Evolutionary conservation across 2,888 invertebrate species (phyloP).

Genomic region (Drosophila anceps): DNA sequence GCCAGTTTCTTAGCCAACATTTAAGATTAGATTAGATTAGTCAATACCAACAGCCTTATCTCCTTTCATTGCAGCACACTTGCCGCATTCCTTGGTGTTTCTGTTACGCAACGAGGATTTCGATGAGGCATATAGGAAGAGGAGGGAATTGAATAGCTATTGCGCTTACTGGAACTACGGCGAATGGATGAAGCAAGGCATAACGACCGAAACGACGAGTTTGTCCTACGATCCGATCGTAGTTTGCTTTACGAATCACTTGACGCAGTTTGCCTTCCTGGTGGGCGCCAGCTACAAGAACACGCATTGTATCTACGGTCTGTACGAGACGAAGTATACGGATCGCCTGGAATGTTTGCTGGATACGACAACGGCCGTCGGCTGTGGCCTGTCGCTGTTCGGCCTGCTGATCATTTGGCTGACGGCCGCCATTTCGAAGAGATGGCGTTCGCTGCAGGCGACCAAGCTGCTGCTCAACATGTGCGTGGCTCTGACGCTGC

Average conservation of each 20-base stretch:
- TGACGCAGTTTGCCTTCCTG: constrained; percentile 42
- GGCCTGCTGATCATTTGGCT: constrained; percentile 39
- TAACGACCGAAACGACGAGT: not conserved
- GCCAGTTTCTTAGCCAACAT: not conserved
- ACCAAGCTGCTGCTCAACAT: constrained; percentile 29
- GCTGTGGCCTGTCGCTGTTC: constrained; percentile 39
- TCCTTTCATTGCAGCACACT: not conserved
- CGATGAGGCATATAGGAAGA: not conserved
- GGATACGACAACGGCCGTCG: constrained; percentile 26
- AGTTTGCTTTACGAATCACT: constrained; percentile 32
- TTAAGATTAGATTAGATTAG: too few species aligned
- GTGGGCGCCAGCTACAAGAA: constrained; percentile 36
- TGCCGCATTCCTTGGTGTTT: constrained; percentile 17
- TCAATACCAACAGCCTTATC: too few species aligned
- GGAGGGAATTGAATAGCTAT: not conserved
- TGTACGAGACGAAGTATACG: not conserved
- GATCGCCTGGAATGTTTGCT: constrained; percentile 10
- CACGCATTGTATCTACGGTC: not conserved
- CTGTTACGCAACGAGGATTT: constrained; percentile 22
- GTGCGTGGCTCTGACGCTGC: constrained; percentile 23
- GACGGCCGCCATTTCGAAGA: constrained; percentile 26
- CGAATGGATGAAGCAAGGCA: constrained; percentile 21
- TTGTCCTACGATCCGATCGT: constrained; percentile 14
- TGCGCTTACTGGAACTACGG: constrained; percentile 45
- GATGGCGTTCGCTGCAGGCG: constrained; percentile 21